These are phyloP conservation scores for Coenonympha arcania DNA, from an alignment of 2,888 invertebrate genomes.

Conservation along the genomic window DNA sequence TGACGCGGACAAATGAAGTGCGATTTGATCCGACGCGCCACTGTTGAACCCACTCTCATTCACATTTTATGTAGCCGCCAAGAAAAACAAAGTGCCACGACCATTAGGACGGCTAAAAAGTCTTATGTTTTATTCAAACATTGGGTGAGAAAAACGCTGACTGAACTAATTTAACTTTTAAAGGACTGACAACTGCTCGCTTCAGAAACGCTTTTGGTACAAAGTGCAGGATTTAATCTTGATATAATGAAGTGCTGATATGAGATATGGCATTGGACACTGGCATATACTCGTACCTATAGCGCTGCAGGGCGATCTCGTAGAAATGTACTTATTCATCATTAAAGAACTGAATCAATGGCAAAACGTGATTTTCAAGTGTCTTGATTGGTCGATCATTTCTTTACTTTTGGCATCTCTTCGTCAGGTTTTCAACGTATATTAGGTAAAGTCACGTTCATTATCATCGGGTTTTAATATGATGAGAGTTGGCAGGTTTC, in stretches of 20 bases:
- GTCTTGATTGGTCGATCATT: not conserved
- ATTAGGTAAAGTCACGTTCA: slow-evolving; percentile 48
- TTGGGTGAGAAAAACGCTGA: slow-evolving; percentile 52
- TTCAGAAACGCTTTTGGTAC: slow-evolving; percentile 47
- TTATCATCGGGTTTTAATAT: slow-evolving; percentile 64
- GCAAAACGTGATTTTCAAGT: too few relatives aligned
- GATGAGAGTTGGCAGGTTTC: slow-evolving; percentile 65
- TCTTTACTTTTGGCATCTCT: not conserved
- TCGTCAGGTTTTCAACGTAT: not conserved
- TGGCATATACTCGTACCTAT: too few relatives aligned
- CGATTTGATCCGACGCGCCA: slow-evolving; percentile 64
- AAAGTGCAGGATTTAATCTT: too few relatives aligned
- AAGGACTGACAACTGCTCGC: slow-evolving; percentile 63
- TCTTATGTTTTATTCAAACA: slow-evolving; percentile 69
- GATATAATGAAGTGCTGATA: too few relatives aligned
- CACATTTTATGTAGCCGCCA: slow-evolving; percentile 65
- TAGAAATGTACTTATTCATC: too few relatives aligned
- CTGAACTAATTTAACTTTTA: slow-evolving; percentile 68
- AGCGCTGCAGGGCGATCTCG: too few relatives aligned
- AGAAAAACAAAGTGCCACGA: slow-evolving; percentile 60
- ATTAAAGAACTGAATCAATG: too few relatives aligned
- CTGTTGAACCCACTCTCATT: slow-evolving; percentile 57
- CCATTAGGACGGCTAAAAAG: slow-evolving; percentile 64
- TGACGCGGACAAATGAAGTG: slow-evolving; percentile 72
- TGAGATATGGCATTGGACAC: too few relatives aligned